Base-by-base conservation (phyloP, 2,113 vertebrate species). In the Pionites leucogaster region DNA sequence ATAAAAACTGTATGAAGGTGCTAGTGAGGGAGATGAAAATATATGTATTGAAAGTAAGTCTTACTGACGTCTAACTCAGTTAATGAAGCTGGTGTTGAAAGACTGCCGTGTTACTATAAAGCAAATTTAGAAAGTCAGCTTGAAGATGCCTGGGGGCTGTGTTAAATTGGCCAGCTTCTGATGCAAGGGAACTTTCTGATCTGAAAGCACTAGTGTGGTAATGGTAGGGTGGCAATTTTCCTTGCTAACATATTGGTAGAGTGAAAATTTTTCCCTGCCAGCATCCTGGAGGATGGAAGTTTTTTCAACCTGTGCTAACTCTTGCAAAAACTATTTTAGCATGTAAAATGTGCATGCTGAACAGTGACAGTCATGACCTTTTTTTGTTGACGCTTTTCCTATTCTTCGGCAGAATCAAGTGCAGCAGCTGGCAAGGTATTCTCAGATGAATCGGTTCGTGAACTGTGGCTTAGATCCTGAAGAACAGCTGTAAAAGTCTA, bases 141-240 rank as follows among this genome's bases (percentile, higher is more conserved):
- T 77, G 64, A 82, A 44, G 19, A 29, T 80, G n/a, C 12, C 37
- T 55, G 9, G 57, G 11, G 29, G 35, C 9, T 71, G 13, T 39
- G 19, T 68, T 70, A 91, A 24, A 22, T 33, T 75, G 53, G 55
- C 52, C 44, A 64, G 13, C 7, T n/a, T 78, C 28, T 78, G 23
- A 28, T 67, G 27, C 20, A 63, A n/a, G 27, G 28, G 39, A 39
- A 69, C 55, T 20, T 93, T 91, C 37, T 44, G 55, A 7, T 19
- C 41, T 84, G 22, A 71, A 90, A 74, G 4, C 33, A 31, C 16
- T 42, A 28, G 13, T 15, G 13, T n/a, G 41, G 8, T 24, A 59
- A 10, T 59, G 18, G 15, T 49, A 24, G 2, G 5, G 4, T 2
- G 1, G 1, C 2, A 47, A 18, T 10, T 7, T 28, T 69, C 39